A percentile compares a stretch with the other conserved stretches of the same genome.
phyloP scores from a whole-genome alignment of 2,888 invertebrate genomes.

The Spilosoma lubricipeda region DNA sequence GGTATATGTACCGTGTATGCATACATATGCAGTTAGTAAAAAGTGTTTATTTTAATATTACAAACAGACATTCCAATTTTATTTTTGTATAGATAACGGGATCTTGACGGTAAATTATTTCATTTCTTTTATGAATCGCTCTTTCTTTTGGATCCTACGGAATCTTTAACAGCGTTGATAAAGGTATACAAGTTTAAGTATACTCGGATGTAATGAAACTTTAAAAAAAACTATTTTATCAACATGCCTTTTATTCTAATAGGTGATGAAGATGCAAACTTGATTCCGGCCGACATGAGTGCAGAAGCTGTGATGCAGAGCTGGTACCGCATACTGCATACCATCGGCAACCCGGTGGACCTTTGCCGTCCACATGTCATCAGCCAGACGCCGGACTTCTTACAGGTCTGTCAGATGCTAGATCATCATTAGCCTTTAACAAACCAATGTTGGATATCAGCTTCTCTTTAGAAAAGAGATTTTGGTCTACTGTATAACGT shows the following conservation, averaged over 20 bases:
- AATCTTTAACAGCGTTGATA: not conserved
- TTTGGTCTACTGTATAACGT: no score
- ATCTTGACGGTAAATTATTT: not conserved
- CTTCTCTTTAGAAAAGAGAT: no score
- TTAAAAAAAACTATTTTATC: not conserved
- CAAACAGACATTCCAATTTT: no score
- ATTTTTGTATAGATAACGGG: no score
- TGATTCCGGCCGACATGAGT: conserved; percentile 94
- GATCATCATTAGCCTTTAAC: not conserved
- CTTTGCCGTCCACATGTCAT: conserved; percentile 94
- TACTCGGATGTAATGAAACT: no score
- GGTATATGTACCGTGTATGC: no score
- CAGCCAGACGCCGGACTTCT: conserved; percentile 88
- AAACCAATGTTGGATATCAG: not conserved
- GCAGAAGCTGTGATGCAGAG: conserved; percentile 97
- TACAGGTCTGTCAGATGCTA: conserved; percentile 71
- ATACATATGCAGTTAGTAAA: no score
- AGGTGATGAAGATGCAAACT: conserved; percentile 94
- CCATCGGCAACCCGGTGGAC: conserved; percentile 97
- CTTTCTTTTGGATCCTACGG: not conserved
- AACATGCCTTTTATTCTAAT: conserved; percentile 1
- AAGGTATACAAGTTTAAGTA: not conserved
- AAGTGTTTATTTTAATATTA: no score
- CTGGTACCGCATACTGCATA: conserved; percentile 98
- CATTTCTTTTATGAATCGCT: not conserved